Evolutionary conservation across 2,113 vertebrate genomes (phyloP), one percentile per base, ranked within the genome.

Genomic region (Crotalus helleri): DNA sequence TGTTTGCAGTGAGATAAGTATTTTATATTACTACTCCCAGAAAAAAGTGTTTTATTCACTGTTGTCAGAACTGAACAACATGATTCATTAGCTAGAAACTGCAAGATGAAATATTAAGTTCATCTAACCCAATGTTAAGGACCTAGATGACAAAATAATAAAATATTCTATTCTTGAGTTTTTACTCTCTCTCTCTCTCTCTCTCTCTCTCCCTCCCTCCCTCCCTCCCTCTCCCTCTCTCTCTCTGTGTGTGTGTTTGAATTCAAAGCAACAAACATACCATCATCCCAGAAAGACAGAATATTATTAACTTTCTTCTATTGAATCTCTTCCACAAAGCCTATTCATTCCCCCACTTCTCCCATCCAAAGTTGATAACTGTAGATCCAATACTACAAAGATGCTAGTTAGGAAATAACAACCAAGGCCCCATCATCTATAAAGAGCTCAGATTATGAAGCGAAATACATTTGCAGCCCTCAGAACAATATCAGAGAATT

Each of bases 51-150:
- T 96, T 93, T n/a, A 74, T 88, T 89, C 87, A 92, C 9, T 88
- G 51, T 90, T 93, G 94, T 95, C 58, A 3, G 93, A 81, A 19
- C 9, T 8, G 88, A 95, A 94, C 92, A 94, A 94, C 94, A 94
- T 94, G 96, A 97, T 97, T 95, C 96, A 96, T 95, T 95, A 95
- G 94, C 94, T 94, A 94, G 55, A 94, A 94, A 94, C 91, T 94
- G 95, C 57, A 95, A 95, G 96, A 21, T 0, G 29, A 96, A 96
- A 95, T 97, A 96, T 96, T 96, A 92, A 94, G 95, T 96, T 96
- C 93, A 94, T 95, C 92, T 92, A 93, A 81, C 44, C 93, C 92
- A 93, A 93, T 92, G 92, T 86, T 92, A 94, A 95, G 91, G 92
- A 92, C 39, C 0, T 58, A 0, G 0, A 55, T 11, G 53, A 49